Base-by-base conservation (phyloP, 2,888 invertebrate genomes). In the Pimpla rufipes region DNA sequence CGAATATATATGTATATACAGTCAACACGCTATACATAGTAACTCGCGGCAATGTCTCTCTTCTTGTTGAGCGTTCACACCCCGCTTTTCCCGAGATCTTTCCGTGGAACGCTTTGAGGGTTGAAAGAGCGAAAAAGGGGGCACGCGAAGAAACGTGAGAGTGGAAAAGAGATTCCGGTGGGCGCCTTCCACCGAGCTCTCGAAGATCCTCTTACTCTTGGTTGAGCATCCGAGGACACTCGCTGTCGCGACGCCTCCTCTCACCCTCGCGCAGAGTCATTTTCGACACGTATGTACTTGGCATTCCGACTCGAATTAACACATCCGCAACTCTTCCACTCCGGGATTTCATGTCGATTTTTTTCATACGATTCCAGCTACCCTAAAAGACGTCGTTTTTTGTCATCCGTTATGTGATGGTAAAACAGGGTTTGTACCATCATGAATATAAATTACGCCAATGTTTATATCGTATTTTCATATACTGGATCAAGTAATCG, bases 171-270 rank as follows among this genome's bases (percentile, higher is more conserved):
- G 47, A 62, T 73, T 73, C 57, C 45, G 42, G 59, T 16, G 59
- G 23, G 57, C 73, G 73, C 23, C 62, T 73, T 62, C 47, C 47
- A 29, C 59, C 29, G 18, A 59, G 47, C 59, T 47, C 62, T 62
- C 73, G 47, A 62, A 73, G 47, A 62, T 73, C 73, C 59, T 73
- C 73, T 59, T 59, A 59, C 45, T 73, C 59, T 59, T 59, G 62
- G 59, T 62, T 47, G 73, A 73, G 59, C 73, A 62, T 62, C 45
- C 73, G 73, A 59, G 47, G 59, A 73, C 59, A n/a, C 73, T 59
- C 16, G 47, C 35, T 59, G 59, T 62, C 59, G 59, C 18, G 59
- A 47, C 29, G 8, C 13, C 18, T 18, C 50, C 18, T 35, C 68
- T n/a, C 50, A 29, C 68, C 18, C 50, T 37, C 50, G 1, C 35